These are phyloP conservation scores for Alligator sinensis DNA, from an alignment of 2,113 vertebrate species.

Conservation along the genomic window DNA sequence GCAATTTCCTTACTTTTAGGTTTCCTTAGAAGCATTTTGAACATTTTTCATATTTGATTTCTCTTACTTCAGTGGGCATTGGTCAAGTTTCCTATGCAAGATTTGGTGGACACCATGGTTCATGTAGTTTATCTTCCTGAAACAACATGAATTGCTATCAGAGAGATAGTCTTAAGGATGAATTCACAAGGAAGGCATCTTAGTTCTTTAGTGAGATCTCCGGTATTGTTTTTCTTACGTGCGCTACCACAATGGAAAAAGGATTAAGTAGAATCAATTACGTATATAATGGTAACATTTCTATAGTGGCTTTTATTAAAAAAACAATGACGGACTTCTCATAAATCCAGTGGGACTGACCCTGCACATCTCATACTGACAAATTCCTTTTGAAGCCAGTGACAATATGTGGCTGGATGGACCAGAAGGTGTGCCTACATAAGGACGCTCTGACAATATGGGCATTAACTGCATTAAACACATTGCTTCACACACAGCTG, in stretches of 20 bases:
- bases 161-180: background rate
- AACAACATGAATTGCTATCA: conserved; percentile 1
- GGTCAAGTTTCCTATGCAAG: background rate
- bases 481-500: background rate
- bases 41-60: background rate
- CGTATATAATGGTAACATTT: background rate
- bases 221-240: background rate
- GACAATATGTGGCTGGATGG: background rate
- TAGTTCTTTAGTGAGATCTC: background rate
- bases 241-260: background rate
- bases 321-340: background rate
- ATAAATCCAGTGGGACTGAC: background rate
- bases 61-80: background rate
- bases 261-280: background rate
- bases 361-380: background rate
- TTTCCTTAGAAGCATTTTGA: background rate
- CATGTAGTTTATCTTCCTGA: background rate
- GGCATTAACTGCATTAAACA: background rate
- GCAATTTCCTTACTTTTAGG: background rate
- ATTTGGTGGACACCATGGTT: background rate
- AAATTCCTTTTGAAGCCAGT: background rate
- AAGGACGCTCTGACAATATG: background rate
- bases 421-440: fast-evolving
- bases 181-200: background rate
- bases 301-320: background rate